Evolutionary conservation across 2,888 invertebrate species (phyloP).

Genomic region (Tenthredo notha): DNA sequence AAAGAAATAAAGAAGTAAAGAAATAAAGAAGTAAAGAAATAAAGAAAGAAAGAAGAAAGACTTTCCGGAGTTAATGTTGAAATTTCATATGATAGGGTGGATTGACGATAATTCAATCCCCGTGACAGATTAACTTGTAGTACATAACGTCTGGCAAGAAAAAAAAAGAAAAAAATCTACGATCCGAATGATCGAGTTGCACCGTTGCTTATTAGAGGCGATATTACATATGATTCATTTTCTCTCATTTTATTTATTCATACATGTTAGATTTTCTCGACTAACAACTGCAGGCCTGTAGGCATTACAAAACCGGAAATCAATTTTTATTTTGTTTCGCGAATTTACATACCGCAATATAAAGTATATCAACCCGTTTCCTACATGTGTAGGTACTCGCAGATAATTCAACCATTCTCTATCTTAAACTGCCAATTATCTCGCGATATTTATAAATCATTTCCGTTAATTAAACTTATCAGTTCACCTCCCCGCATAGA

Average conservation of each 20-base stretch:
- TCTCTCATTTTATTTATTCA: background rate
- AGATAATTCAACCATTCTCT: background rate
- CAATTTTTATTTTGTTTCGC: background rate
- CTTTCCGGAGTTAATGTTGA: background rate
- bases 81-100: background rate
- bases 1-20: background rate
- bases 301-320: background rate
- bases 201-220: background rate
- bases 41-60: background rate
- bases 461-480: background rate
- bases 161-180: background rate
- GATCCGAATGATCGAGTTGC: conserved; percentile 3
- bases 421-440: background rate
- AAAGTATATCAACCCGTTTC: background rate
- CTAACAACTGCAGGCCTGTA: background rate
- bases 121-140: background rate
- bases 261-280: background rate
- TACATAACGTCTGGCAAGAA: background rate
- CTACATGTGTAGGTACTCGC: background rate
- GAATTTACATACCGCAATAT: background rate
- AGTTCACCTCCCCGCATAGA: background rate
- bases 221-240: background rate
- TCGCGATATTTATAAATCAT: background rate
- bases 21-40: background rate
- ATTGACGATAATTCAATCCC: conserved; percentile 6